A percentile compares a stretch with the other conserved stretches of the same genome.
These are phyloP conservation scores for Cercocebus atys DNA, from an alignment of 2,113 vertebrate genomes.

Conservation along the genomic window DNA sequence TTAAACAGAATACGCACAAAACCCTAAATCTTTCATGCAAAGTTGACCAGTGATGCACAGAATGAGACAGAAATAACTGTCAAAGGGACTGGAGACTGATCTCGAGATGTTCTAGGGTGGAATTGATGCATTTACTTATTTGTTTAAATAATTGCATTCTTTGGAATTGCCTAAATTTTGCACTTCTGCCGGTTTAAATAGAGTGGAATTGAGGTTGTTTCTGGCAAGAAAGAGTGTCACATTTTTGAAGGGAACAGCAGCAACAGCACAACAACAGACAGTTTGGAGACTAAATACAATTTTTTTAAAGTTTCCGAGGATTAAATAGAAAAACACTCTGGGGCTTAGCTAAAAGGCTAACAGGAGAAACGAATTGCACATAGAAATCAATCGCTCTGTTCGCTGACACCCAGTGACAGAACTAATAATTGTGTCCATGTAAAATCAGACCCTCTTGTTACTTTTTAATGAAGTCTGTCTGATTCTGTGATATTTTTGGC, in stretches of 20 bases:
- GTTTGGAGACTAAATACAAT: neutral
- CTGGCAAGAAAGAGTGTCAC: neutral
- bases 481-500: slow-evolving; percentile 81
- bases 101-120: neutral
- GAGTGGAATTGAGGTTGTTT: neutral
- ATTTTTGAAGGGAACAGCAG: neutral
- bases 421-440: slow-evolving; percentile 80
- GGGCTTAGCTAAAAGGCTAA: slow-evolving; percentile 57
- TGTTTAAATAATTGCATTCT: neutral
- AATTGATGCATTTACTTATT: neutral
- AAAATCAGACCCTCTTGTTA: slow-evolving; percentile 80
- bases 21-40: neutral
- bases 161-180: neutral
- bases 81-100: neutral
- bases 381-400: slow-evolving; percentile 70
- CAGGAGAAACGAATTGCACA: slow-evolving; percentile 62
- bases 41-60: neutral
- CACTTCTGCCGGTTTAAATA: neutral
- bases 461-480: slow-evolving; percentile 83
- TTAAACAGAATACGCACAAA: neutral
- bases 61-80: neutral
- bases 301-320: slow-evolving; percentile 58
- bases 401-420: slow-evolving; percentile 79
- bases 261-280: neutral
- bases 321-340: slow-evolving; percentile 46